phyloP scores from a whole-genome alignment of 1,140 invertebrate species.

The Sminthurides bifidus region DNA sequence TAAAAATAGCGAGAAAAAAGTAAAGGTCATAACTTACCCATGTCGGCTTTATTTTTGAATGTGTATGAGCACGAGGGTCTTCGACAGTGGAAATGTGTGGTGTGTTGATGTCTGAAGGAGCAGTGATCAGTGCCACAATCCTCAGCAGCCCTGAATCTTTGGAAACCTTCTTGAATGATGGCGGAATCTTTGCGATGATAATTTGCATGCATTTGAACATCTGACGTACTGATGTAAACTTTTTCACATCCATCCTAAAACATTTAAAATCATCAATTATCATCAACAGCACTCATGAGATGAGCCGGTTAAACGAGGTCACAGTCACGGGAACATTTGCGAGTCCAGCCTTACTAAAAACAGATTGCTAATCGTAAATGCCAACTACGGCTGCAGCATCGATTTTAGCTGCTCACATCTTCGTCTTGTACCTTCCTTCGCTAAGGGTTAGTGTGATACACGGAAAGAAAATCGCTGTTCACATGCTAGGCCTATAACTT shows the following conservation, averaged over 20 bases:
- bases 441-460: no score
- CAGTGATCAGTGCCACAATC: constrained; percentile 77
- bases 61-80: constrained; percentile 81
- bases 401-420: no score
- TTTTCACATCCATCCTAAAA: constrained; percentile 78
- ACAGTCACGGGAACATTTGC: not conserved
- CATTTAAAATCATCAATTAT: not conserved
- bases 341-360: not conserved
- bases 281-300: not conserved
- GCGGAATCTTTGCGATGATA: constrained; percentile 95
- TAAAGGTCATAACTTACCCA: no score
- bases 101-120: constrained; percentile 84
- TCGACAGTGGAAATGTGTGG: constrained; percentile 94
- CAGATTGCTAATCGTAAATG: not conserved
- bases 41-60: constrained; percentile 98
- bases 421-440: no score
- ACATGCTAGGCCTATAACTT: no score
- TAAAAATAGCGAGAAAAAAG: no score
- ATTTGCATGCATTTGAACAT: constrained; percentile 99
- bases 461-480: no score
- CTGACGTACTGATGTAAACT: constrained; percentile 95
- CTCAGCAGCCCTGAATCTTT: constrained; percentile 74
- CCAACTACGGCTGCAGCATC: not conserved
- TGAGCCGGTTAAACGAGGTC: not conserved
- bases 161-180: constrained; percentile 93